Percentiles rank a stretch among this genome's conserved stretches.
phyloP scores from a whole-genome alignment of 1,140 invertebrate genomes.

The Dinoponera quadriceps region DNA sequence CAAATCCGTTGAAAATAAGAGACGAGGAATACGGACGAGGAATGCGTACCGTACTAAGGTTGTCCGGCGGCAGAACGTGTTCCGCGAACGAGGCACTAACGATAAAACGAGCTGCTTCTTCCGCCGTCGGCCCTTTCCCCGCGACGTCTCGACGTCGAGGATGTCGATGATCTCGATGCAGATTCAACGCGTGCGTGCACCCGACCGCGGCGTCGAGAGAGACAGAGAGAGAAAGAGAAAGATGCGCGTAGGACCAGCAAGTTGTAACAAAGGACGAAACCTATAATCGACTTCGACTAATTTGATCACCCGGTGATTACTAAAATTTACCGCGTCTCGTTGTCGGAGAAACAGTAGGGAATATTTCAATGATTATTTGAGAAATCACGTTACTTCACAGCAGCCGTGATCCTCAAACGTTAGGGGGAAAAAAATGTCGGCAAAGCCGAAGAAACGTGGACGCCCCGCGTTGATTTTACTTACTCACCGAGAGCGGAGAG shows the following conservation, averaged over 20 bases:
- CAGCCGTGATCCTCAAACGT: no score
- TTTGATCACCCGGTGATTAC: background rate
- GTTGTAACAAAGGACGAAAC: background rate
- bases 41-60: conserved; percentile 38
- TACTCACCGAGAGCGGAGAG: conserved; percentile 3
- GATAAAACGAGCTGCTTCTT: conserved; percentile 61
- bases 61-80: conserved; percentile 55
- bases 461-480: conserved; percentile 2
- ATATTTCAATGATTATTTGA: no score
- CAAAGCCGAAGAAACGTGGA: background rate
- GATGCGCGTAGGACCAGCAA: conserved; percentile 33
- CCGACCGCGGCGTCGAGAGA: conserved; percentile 49
- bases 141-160: conserved; percentile 37
- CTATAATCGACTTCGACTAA: background rate
- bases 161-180: conserved; percentile 65
- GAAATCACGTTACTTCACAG: no score
- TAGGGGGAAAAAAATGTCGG: no score
- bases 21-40: conserved; percentile 11
- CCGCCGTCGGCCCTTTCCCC: conserved; percentile 23
- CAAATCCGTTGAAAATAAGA: conserved; percentile 12
- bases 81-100: conserved; percentile 60
- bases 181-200: conserved; percentile 12
- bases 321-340: no score
- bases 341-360: no score
- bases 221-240: conserved; percentile 33